Base-by-base conservation (phyloP, 2,797 vertebrate species). In the Thunnus albacares region DNA sequence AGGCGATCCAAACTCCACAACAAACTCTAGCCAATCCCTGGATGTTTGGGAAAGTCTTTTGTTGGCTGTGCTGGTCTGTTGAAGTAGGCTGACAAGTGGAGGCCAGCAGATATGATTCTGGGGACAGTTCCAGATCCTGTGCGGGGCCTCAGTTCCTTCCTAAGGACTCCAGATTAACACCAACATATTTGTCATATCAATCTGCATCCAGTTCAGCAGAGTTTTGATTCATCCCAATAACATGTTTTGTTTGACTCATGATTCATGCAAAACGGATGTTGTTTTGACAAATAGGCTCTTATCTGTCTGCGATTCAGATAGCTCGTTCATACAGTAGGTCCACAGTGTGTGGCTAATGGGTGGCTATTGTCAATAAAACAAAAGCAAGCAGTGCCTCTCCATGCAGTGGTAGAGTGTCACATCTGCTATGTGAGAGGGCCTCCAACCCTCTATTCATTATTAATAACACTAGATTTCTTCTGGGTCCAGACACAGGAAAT, bases 401-500 rank as follows among this genome's bases (percentile, higher is more conserved):
- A 71, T 75, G 75, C 63, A 71, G 77, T 41, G 64, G 75, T 67
- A 59, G 49, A 52, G 74, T 71, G 81, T 79, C 89, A 88, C 90
- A 88, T 89, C 86, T 83, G 82, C 77, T 77, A 72, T 75, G 59
- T 68, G 65, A 85, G 77, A 74, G 63, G 63, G 75, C 68, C 58
- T 86, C 77, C 81, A 87, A 79, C 77, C 66, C 86, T 82, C 78
- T 68, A 90, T 92, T 91, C 90, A 93, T 94, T 93, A 93, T 92
- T 94, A 91, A 94, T 93, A 93, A 92, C 80, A 87, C 81, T 41
- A 71, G 79, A 88, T 90, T 91, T 93, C 79, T 90, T 92, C 81
- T 91, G 87, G 90, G 89, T 87, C 70, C 80, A 83, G 78, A 78
- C 90, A 77, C 72, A 80, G 85, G 82, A 90, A 92, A 94, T 93